Conservation (phyloP, 2,888 invertebrate species). For the Agrotis exclamationis region DNA sequence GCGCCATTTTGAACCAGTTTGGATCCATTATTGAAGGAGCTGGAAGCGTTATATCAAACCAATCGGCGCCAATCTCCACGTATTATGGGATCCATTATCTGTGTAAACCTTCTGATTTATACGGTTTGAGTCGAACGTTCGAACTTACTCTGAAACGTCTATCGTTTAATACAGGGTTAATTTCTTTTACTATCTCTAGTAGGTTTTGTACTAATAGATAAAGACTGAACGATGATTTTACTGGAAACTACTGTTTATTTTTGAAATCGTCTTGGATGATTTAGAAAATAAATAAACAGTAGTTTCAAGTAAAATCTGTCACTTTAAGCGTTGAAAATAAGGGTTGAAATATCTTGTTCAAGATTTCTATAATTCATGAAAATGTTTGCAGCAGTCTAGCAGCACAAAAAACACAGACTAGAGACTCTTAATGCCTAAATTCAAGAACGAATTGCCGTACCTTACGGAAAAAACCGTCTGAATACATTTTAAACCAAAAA, state of each 20-base stretch:
- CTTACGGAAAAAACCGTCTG: background rate
- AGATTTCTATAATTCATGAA: background rate
- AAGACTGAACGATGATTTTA: background rate
- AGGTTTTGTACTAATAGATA: background rate
- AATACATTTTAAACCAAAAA: background rate
- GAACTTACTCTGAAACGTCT: background rate
- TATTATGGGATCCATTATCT: conserved; percentile 59
- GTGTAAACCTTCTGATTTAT: conserved; percentile 39
- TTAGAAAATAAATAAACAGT: no score
- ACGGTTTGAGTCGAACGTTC: conserved; percentile 9
- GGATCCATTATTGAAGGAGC: conserved; percentile 40
- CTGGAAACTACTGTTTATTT: background rate
- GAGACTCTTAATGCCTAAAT: no score
- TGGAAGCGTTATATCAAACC: conserved; percentile 39
- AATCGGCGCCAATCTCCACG: conserved; percentile 35
- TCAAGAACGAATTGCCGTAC: background rate
- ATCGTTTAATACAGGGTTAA: background rate
- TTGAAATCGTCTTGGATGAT: background rate
- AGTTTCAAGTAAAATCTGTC: no score
- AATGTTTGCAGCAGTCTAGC: background rate
- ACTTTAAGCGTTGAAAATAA: background rate
- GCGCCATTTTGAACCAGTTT: conserved; percentile 40
- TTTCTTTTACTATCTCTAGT: background rate
- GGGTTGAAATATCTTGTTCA: background rate
- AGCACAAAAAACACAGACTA: background rate